Evolutionary conservation across 37 sponge, comb jelly and placozoan species (phyloP).

Genomic region (Ephydatia muelleri): DNA sequence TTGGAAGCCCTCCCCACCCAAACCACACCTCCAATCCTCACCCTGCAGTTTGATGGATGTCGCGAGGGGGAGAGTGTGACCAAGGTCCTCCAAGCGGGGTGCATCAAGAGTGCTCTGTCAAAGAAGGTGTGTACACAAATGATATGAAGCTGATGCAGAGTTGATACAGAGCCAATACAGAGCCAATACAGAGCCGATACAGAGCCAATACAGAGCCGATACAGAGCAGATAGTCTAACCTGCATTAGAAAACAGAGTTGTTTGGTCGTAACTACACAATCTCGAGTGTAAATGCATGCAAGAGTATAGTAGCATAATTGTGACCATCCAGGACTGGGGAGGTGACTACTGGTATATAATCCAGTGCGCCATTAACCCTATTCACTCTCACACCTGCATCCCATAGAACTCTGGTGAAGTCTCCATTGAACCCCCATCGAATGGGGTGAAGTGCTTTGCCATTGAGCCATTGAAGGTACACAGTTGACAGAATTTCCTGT

Average conservation of each 20-base stretch:
- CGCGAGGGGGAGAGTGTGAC: neutral
- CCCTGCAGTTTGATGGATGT: neutral
- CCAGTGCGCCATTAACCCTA: neutral
- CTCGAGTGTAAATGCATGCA: no score
- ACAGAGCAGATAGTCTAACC: no score
- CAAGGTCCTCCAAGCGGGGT: conserved; percentile 31
- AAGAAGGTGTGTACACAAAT: conserved; percentile 41
- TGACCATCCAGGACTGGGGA: no score
- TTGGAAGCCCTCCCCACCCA: conserved; percentile 10
- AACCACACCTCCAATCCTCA: neutral
- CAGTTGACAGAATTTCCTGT: neutral
- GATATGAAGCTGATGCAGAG: neutral
- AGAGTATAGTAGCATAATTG: no score
- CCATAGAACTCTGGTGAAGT: conserved; percentile 67
- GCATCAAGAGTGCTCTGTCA: conserved; percentile 34
- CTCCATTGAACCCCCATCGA: conserved; percentile 55
- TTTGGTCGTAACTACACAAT: no score
- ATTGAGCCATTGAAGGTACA: conserved; percentile 75
- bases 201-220: no score
- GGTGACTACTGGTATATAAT: no score
- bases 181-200: no score
- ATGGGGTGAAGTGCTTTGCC: conserved; percentile 56
- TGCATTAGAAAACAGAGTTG: no score
- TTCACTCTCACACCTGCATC: neutral
- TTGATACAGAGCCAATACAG: neutral